Base-by-base conservation (phyloP, 2,113 vertebrate species). In the Axis porcinus region DNA sequence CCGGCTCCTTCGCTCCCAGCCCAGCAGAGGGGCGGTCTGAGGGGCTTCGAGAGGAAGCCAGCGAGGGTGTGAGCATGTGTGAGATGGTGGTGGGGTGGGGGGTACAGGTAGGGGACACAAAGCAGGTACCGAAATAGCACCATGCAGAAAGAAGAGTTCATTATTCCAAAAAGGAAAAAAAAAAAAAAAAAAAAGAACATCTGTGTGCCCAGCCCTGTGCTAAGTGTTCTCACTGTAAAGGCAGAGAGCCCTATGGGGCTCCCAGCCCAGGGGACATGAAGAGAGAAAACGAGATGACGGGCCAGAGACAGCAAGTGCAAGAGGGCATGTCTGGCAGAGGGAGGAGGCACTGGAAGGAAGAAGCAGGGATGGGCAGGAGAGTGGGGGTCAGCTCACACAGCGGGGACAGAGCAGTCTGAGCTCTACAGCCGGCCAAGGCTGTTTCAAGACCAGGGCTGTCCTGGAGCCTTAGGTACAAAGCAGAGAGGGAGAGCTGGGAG, bases 91-190 rank as follows among this genome's bases (percentile, higher is more conserved):
- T 1, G 19, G 15, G n/a, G 21, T 7, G 19, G 30, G 79, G 10
- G 17, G 10, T 83, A 82, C 58, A 52, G 13, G 25, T 11, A 79
- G 50, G 74, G n/a, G 74, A 90, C 17, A 21, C 76, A 54, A 11
- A 55, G 79, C 60, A 87, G 92, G 16, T 25, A 50, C 55, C 50
- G 60, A 91, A 70, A 52, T 50, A 47, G 28, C 17, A 30, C 54
- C 30, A 14, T 7, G 14, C 25, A 62, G 64, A 89, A 45, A 74
- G 17, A 64, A 21, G 25, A 86, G n/a, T 94, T 40, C 15, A 13
- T 83, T 62, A 83, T 95, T 45, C 30, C 30, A 11, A 83, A 93
- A 89, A 89, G 43, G 57, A 55, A 70, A 89, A 70, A 3, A 58
- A 90, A 52, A 5, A 6, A 36, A 52, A 5, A 6, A 36, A 43